These are phyloP conservation scores for Sandelia bainsii DNA, from an alignment of 2,797 vertebrate species.

Conservation along the genomic window DNA sequence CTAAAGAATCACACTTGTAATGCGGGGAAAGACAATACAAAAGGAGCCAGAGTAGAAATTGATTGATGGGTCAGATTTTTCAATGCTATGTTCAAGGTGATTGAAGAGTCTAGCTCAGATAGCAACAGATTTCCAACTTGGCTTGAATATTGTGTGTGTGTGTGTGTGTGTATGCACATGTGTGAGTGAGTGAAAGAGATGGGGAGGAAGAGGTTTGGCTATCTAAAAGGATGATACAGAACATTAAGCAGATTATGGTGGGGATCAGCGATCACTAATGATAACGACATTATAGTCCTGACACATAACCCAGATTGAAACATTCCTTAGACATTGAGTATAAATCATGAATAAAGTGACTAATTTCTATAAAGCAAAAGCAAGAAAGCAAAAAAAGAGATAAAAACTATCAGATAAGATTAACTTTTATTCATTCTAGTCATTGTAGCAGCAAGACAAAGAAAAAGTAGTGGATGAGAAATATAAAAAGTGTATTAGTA, in stretches of 20 bases:
- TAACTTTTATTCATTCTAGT: constrained; percentile 16
- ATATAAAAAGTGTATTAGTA: background rate
- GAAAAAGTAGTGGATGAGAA: background rate
- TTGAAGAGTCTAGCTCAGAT: constrained; percentile 32
- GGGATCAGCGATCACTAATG: constrained; percentile 62
- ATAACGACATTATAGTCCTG: constrained; percentile 49
- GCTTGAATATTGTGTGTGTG: constrained; percentile 4
- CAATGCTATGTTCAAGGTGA: constrained; percentile 34
- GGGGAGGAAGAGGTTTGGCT: constrained; percentile 20
- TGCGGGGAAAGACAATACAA: background rate
- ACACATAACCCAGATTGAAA: constrained; percentile 43
- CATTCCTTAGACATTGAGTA: constrained; percentile 26
- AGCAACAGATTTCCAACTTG: constrained; percentile 35
- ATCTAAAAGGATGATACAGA: constrained; percentile 61
- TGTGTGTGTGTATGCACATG: no score
- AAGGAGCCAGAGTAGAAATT: constrained; percentile 10
- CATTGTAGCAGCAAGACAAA: no score
- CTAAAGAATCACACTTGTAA: constrained; percentile 12
- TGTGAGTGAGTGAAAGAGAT: constrained; percentile 7
- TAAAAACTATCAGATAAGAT: constrained; percentile 27
- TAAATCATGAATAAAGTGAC: constrained; percentile 31
- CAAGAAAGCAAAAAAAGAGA: constrained; percentile 12
- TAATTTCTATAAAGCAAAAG: constrained; percentile 19
- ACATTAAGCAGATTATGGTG: constrained; percentile 70
- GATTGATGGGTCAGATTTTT: constrained; percentile 32